These are phyloP conservation scores for Nomada fabriciana DNA, from an alignment of 2,888 invertebrate genomes.

Conservation along the genomic window DNA sequence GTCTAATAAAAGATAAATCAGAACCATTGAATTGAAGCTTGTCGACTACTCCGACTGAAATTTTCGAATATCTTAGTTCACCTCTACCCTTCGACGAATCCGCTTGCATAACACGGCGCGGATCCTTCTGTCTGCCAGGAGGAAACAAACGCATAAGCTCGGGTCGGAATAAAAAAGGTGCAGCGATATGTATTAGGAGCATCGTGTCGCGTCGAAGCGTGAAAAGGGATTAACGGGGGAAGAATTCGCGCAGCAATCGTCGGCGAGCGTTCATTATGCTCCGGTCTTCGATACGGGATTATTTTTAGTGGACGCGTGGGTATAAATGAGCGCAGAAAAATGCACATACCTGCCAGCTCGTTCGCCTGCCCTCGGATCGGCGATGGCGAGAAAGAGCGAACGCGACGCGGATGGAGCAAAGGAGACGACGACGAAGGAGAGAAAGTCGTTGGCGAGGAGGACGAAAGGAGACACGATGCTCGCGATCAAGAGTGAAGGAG, in stretches of 20 bases:
- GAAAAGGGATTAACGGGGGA: slow-evolving; percentile 60
- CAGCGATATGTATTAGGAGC: neutral
- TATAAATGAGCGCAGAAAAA: slow-evolving; percentile 79
- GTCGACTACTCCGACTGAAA: neutral
- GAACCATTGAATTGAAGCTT: neutral
- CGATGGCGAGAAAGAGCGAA: slow-evolving; percentile 36
- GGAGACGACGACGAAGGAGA: slow-evolving; percentile 13
- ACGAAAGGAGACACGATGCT: slow-evolving; percentile 35
- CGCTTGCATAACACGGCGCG: neutral
- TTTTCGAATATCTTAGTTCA: neutral
- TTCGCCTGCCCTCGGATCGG: slow-evolving; percentile 63
- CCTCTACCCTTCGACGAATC: slow-evolving; percentile 8
- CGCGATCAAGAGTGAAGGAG: slow-evolving; percentile 37
- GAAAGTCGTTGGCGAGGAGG: slow-evolving; percentile 37
- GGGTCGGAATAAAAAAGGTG: neutral
- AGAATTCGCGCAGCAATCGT: slow-evolving; percentile 49
- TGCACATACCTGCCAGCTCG: slow-evolving; percentile 76
- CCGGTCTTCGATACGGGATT: slow-evolving; percentile 71
- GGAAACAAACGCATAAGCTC: neutral
- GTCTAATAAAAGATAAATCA: neutral
- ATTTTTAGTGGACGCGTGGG: slow-evolving; percentile 78
- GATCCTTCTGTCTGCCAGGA: neutral
- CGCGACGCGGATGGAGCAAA: neutral
- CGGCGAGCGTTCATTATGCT: slow-evolving; percentile 64
- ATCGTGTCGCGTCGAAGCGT: slow-evolving; percentile 7